Evolutionary conservation across 2,113 vertebrate genomes (phyloP).

Genomic region (Irena cyanogastra): DNA sequence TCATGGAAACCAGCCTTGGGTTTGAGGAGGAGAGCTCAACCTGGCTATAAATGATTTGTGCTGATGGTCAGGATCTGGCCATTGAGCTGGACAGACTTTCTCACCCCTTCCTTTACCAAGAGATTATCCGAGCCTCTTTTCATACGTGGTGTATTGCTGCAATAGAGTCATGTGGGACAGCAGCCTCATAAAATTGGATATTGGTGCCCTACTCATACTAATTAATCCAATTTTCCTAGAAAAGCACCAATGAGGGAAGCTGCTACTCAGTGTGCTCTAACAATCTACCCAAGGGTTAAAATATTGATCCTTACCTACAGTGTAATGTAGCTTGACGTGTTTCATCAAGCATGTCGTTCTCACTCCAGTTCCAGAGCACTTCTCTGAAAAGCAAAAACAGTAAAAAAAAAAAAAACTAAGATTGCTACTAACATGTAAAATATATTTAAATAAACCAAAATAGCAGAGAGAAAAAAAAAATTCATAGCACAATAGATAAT

Average conservation of each 20-base stretch:
- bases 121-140: not conserved
- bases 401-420: not conserved
- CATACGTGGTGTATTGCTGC: accelerated
- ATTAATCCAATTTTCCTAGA: not conserved
- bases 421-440: not conserved
- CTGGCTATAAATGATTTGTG: not conserved
- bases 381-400: not conserved
- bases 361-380: not conserved
- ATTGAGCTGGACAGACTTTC: not conserved
- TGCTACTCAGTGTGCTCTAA: not conserved
- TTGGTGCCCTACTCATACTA: not conserved
- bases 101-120: not conserved
- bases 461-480: not conserved
- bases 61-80: not conserved
- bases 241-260: not conserved
- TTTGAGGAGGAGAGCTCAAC: not conserved
- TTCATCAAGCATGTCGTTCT: not conserved
- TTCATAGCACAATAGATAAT: not conserved
- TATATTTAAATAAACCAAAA: not conserved
- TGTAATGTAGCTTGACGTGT: not conserved
- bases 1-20: not conserved
- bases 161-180: not conserved
- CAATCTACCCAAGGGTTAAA: not conserved
- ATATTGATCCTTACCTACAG: not conserved
- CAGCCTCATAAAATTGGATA: not conserved